Conservation (phyloP, 2,113 vertebrate genomes). For the mouse (Mus musculus) region DNA sequence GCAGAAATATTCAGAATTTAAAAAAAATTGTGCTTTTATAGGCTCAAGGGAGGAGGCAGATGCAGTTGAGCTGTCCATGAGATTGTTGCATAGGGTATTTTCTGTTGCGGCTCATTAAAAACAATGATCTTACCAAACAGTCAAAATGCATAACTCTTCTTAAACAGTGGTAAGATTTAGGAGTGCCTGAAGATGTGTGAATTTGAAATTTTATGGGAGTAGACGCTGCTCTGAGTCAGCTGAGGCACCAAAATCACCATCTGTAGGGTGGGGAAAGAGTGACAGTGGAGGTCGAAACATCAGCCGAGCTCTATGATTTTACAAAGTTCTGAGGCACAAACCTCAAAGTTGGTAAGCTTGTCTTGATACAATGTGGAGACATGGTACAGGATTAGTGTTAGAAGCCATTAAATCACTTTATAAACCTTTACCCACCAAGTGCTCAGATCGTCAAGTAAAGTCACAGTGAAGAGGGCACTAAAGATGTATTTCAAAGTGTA, state of each 20-base stretch:
- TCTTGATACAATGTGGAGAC: background rate
- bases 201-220: background rate
- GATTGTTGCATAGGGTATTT: background rate
- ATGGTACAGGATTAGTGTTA: background rate
- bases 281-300: background rate
- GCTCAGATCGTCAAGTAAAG: background rate
- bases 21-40: background rate
- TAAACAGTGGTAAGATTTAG: background rate
- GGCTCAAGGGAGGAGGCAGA: background rate
- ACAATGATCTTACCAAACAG: background rate
- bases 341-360: background rate
- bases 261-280: background rate
- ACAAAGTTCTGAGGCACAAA: background rate
- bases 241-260: background rate
- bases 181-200: background rate
- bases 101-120: background rate
- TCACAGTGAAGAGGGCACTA: background rate
- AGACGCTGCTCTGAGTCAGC: background rate
- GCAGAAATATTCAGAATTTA: background rate
- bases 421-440: background rate
- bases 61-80: background rate
- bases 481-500: background rate
- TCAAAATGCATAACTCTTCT: background rate
- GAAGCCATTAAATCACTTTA: background rate
- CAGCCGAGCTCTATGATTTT: background rate